Evolutionary conservation across 1,140 invertebrate species (phyloP).

Genomic region (Goniozus legneri): DNA sequence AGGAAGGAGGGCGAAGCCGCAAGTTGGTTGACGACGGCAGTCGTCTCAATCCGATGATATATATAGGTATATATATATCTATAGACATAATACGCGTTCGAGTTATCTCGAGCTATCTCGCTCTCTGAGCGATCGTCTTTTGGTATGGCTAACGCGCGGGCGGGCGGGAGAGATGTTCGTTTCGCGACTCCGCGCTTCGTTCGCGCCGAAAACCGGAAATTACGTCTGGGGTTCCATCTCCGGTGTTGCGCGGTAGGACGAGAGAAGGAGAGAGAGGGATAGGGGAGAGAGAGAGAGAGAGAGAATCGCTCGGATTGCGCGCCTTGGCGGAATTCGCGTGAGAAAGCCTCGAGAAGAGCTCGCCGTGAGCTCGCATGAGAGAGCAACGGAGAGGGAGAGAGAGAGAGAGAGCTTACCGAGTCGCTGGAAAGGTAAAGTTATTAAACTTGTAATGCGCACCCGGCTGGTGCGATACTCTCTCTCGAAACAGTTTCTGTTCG

Average conservation of each 20-base stretch:
- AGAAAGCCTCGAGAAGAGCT: conserved; percentile 23
- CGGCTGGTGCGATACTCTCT: conserved; percentile 12
- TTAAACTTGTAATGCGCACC: conserved; percentile 32
- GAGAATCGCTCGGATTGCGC: too few species aligned
- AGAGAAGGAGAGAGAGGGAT: conserved; percentile 32
- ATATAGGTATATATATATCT: too few species aligned
- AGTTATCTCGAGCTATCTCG: conserved; percentile 39
- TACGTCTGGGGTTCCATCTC: conserved; percentile 53
- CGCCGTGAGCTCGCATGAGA: not conserved
- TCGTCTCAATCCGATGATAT: too few species aligned
- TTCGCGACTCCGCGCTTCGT: conserved; percentile 7
- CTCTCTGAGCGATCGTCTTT: conserved; percentile 49
- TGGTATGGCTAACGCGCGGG: conserved; percentile 39
- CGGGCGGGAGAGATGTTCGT: too few species aligned
- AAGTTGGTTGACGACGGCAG: too few species aligned
- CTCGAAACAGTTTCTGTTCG: conserved; percentile 18
- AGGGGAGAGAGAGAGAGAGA: too few species aligned
- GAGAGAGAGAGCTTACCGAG: conserved; percentile 2
- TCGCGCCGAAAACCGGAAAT: conserved; percentile 49
- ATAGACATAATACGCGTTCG: too few species aligned
- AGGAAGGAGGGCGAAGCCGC: too few species aligned
- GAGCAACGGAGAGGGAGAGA: conserved; percentile 1
- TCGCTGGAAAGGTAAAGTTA: too few species aligned
- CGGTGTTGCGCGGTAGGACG: conserved; percentile 49
- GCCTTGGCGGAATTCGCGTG: conserved; percentile 37